Evolutionary conservation across 2,113 vertebrate genomes (phyloP).

Genomic region (Melanocharis versteri): DNA sequence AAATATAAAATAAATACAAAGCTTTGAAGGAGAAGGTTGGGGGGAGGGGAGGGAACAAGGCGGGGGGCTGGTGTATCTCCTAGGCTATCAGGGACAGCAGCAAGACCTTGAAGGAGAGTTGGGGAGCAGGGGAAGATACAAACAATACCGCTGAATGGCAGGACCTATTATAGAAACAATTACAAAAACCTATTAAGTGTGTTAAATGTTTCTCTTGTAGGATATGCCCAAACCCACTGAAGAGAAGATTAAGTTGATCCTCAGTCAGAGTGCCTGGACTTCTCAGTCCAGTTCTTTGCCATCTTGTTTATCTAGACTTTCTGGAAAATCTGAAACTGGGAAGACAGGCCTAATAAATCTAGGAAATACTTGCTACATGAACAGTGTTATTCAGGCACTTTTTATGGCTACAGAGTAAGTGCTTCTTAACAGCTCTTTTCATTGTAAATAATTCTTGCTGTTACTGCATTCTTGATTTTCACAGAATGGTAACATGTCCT

Average conservation of each 20-base stretch:
- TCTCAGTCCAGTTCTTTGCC: constrained; percentile 92
- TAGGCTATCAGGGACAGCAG: background rate
- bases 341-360: constrained; percentile 96
- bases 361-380: constrained; percentile 98
- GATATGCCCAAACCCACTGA: constrained; percentile 91
- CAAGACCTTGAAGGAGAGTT: background rate
- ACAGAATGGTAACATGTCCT: background rate
- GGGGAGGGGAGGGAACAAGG: background rate
- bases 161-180: background rate
- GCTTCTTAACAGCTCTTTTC: background rate
- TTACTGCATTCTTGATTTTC: background rate
- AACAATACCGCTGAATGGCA: background rate
- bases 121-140: background rate
- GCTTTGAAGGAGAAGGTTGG: background rate
- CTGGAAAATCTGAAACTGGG: constrained; percentile 95
- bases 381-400: constrained; percentile 96
- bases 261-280: constrained; percentile 98
- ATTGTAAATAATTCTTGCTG: background rate
- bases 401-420: constrained; percentile 99
- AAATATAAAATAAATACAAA: background rate
- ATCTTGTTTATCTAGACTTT: constrained; percentile 85
- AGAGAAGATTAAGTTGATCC: constrained; percentile 91
- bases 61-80: background rate
- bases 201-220: constrained; percentile 64
- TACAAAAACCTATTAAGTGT: background rate